Base-by-base conservation (phyloP, 2,888 invertebrate genomes). In the Catocala sponsa region DNA sequence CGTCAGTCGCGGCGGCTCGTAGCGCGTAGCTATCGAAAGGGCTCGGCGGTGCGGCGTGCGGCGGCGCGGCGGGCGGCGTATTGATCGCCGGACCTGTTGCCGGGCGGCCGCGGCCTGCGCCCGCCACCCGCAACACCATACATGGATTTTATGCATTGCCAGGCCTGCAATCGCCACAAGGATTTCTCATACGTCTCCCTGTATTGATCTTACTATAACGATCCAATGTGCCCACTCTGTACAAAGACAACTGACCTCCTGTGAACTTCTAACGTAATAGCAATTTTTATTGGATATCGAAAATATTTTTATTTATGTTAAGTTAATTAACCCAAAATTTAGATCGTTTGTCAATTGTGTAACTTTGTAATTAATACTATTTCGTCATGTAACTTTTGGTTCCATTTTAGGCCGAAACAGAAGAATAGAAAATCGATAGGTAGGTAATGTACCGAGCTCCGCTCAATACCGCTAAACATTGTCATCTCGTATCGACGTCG, bases 41-140 rank as follows among this genome's bases (percentile, higher is more conserved):
- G 87, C 84, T 84, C 86, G 86, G 80, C 83, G 78, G 85, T 76
- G 79, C 82, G 83, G 81, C 84, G 86, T 84, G 91, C 87, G 87
- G 81, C 88, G 88, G 87, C 85, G 89, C 83, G 82, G 81, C 83
- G 79, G 81, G 81, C 83, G 80, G 80, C 82, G 87, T 92, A 92
- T 92, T 91, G 93, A 92, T 92, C 92, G 89, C 87, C 85, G 86
- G 87, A 94, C 94, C 93, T 94, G 94, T 94, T 94, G 94, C 94
- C 91, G 92, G 92, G 92, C 88, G 90, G 84, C 81, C 79, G 79
- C 80, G 80, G 75, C 77, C 13, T 46, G 68, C 61, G 64, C 66
- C 58, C 64, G 58, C 56, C 64, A 78, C 76, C 75, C 68, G 59
- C 65, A 73, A 78, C 79, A 66, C 79, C 80, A 74, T 80, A 82